Conservation (phyloP, 2,113 vertebrate genomes). For the Oryzias woworae region DNA sequence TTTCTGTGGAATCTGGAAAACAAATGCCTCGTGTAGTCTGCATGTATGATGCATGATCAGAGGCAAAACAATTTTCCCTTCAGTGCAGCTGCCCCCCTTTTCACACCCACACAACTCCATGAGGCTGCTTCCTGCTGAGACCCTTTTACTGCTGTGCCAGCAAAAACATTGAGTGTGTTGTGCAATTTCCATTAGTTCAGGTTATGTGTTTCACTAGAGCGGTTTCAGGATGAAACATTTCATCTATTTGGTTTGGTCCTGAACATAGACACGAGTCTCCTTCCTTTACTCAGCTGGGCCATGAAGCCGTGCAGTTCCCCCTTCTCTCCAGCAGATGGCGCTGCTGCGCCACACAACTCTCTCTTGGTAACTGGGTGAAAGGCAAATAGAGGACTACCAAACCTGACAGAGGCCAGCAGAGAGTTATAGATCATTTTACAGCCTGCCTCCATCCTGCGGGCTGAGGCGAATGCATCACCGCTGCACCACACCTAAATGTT, state of each 20-base stretch:
- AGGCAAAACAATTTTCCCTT: constrained; percentile 37
- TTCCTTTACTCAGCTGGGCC: not conserved
- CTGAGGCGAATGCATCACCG: not conserved
- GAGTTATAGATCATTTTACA: constrained; percentile 33
- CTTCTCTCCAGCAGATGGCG: constrained; percentile 45
- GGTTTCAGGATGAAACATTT: too few relatives aligned
- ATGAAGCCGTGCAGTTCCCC: not conserved
- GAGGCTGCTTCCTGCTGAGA: constrained; percentile 62
- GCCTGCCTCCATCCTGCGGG: not conserved
- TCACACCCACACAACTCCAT: not conserved
- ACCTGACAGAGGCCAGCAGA: constrained; percentile 55
- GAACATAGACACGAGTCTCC: not conserved
- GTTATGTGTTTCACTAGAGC: not conserved
- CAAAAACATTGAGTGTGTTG: constrained; percentile 40
- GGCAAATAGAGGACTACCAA: constrained; percentile 37
- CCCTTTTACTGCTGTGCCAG: constrained; percentile 69
- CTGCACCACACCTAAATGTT: not conserved
- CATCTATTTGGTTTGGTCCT: too few relatives aligned
- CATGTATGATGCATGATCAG: not conserved
- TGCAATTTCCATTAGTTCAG: constrained; percentile 1
- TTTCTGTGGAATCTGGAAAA: too few relatives aligned
- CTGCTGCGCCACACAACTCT: not conserved
- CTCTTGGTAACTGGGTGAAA: constrained; percentile 40
- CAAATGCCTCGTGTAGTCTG: too few relatives aligned
- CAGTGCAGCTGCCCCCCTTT: constrained; percentile 14